Evolutionary conservation across 2,888 invertebrate genomes (phyloP).

Genomic region (Drosophila falleni): DNA sequence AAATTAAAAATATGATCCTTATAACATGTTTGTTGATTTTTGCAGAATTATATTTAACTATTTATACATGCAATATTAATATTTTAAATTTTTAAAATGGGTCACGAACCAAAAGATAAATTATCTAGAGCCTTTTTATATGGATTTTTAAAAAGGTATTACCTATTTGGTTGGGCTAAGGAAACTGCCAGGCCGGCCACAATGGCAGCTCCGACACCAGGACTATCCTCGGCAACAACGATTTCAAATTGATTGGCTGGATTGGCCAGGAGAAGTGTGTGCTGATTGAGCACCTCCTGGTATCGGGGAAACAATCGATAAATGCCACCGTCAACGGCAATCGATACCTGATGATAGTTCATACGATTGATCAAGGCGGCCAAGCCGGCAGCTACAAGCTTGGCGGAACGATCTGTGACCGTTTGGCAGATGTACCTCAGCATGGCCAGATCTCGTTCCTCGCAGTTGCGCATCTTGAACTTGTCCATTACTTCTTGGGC

Average conservation of each 20-base stretch:
- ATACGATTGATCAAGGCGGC: slow-evolving; percentile 85
- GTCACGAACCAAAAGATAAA: neutral
- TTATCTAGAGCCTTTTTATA: neutral
- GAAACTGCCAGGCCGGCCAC: slow-evolving; percentile 88
- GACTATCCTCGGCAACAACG: slow-evolving; percentile 60
- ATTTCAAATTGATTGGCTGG: slow-evolving; percentile 42
- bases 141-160: neutral
- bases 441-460: slow-evolving; percentile 94
- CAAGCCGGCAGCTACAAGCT: slow-evolving; percentile 94
- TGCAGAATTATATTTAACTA: neutral
- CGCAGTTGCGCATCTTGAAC: slow-evolving; percentile 88
- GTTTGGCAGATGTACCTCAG: slow-evolving; percentile 95
- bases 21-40: neutral
- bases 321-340: slow-evolving; percentile 67
- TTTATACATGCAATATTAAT: neutral
- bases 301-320: slow-evolving; percentile 61
- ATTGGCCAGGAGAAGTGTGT: slow-evolving; percentile 23
- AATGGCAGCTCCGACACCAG: slow-evolving; percentile 70
- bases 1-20: too few relatives aligned
- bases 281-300: slow-evolving; percentile 34
- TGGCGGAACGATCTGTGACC: slow-evolving; percentile 95
- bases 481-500: slow-evolving; percentile 93
- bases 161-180: neutral
- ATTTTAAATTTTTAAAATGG: neutral
- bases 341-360: slow-evolving; percentile 14